A percentile compares a stretch with the other conserved stretches of the same genome.
Evolutionary conservation across 2,888 invertebrate species (phyloP).

Genomic region (Cyclophora punctaria): DNA sequence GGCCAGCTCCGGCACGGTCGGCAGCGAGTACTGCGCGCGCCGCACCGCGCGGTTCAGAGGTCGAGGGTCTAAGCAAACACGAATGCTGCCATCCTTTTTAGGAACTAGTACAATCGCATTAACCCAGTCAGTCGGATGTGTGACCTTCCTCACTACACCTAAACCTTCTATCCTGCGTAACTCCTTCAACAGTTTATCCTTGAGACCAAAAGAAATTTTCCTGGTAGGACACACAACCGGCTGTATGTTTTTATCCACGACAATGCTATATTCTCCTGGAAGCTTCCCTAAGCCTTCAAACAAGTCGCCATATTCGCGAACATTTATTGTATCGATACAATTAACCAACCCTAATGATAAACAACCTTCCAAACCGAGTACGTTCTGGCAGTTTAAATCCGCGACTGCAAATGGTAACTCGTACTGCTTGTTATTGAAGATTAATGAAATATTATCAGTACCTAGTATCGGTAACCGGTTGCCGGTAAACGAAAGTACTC

Average conservation of each 20-base stretch:
- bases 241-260: conserved; percentile 1
- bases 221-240: background rate
- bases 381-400: background rate
- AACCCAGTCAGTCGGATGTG: conserved; percentile 1
- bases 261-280: conserved; percentile 1
- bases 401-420: background rate
- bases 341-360: background rate
- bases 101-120: conserved; percentile 4
- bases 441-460: too few relatives aligned
- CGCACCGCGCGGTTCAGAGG: conserved; percentile 10
- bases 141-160: background rate
- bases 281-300: conserved; percentile 2
- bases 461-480: too few relatives aligned
- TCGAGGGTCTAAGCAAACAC: conserved; percentile 7
- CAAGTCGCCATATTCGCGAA: background rate
- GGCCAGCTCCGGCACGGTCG: conserved; percentile 16
- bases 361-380: background rate
- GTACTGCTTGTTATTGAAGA: too few relatives aligned
- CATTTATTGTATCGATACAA: background rate
- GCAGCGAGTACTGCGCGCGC: conserved; percentile 11
- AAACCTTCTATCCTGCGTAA: background rate
- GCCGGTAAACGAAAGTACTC: too few relatives aligned
- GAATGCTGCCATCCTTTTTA: conserved; percentile 3
- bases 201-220: conserved; percentile 3
- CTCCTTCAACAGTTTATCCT: conserved; percentile 2